These are phyloP conservation scores for Hippopotamyrus pictus DNA, from an alignment of 2,797 vertebrate genomes.

Conservation along the genomic window DNA sequence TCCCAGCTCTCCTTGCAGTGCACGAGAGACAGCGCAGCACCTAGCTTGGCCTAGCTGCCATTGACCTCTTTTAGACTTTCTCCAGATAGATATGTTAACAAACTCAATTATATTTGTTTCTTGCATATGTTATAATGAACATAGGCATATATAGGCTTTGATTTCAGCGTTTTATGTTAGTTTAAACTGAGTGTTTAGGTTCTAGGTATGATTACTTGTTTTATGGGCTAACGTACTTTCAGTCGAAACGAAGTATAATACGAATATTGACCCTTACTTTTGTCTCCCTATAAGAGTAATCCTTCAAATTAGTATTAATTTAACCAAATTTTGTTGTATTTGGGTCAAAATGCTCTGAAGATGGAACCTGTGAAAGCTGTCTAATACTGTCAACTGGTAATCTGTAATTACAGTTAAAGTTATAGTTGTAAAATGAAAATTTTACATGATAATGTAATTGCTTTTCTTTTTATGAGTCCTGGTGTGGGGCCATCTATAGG, in stretches of 20 bases:
- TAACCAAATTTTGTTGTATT: neutral
- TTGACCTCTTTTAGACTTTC: neutral
- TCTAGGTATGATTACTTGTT: neutral
- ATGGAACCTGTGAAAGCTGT: neutral
- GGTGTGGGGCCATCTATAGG: conserved; percentile 12
- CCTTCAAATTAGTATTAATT: neutral
- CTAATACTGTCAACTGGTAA: neutral
- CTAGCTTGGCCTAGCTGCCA: neutral
- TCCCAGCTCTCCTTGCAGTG: neutral
- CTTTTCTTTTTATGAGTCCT: neutral
- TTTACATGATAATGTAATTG: neutral
- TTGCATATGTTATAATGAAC: neutral
- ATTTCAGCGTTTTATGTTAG: neutral
- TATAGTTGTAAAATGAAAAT: neutral
- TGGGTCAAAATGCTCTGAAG: neutral
- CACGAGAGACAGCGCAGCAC: neutral
- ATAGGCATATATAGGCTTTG: neutral
- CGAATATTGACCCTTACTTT: neutral
- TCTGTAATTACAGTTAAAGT: neutral
- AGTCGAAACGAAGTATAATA: neutral
- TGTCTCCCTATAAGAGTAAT: neutral
- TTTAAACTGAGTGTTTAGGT: neutral
- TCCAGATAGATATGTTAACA: neutral
- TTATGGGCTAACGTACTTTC: neutral
- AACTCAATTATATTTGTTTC: neutral